A percentile compares a stretch with the other conserved stretches of the same genome.
Conservation (phyloP, 2,113 vertebrate species). For the Melanocharis versteri region DNA sequence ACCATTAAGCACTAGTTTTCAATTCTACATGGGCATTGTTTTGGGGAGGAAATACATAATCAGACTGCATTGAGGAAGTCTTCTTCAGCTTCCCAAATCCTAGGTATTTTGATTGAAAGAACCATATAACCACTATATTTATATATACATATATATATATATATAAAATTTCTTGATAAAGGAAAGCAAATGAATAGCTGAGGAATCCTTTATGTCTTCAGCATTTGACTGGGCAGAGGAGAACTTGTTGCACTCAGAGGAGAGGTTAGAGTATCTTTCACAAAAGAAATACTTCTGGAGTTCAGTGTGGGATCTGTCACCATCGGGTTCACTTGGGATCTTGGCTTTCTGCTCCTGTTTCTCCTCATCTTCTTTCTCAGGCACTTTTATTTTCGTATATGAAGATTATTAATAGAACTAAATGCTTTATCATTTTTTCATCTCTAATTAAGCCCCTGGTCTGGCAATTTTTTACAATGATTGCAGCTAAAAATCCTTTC, state of each 20-base stretch:
- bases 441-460: neutral
- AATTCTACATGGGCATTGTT: neutral
- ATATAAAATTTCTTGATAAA: neutral
- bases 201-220: neutral
- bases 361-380: neutral
- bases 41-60: neutral
- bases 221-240: neutral
- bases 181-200: neutral
- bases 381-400: neutral
- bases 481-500: neutral
- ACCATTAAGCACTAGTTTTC: neutral
- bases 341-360: neutral
- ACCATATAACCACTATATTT: neutral
- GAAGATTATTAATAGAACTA: neutral
- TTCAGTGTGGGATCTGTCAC: neutral
- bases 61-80: neutral
- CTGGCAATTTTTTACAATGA: neutral
- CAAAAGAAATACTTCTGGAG: neutral
- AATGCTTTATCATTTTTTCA: neutral
- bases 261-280: neutral
- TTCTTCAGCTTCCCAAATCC: neutral
- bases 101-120: neutral
- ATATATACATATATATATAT: rapidly evolving
- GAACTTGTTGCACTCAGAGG: neutral
- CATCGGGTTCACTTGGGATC: neutral